Evolutionary conservation across 2,888 invertebrate species (phyloP), one percentile per base, ranked within the genome.

Genomic region (Heteropelma amictum): DNA sequence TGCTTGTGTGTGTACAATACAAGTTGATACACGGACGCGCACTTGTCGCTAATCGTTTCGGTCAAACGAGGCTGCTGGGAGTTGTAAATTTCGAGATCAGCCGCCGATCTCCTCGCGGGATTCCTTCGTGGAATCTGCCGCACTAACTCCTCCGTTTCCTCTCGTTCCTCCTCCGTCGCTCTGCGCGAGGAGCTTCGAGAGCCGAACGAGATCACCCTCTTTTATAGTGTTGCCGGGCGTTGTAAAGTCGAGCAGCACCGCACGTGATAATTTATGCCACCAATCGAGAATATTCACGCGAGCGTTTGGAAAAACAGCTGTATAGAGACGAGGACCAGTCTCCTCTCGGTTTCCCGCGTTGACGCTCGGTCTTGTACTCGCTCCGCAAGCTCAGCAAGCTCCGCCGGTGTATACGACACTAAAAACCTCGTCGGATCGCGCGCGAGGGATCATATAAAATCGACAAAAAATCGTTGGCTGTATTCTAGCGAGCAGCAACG

Each of bases 161-260:
- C 30, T 40, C 8, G 21, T 19, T 33, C 12, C 4, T 14, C 7
- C 45, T 30, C 45, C 6, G 26, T 28, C 4, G 23, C 23, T 56
- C 28, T 54, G n/a, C n/a, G n/a, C n/a, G n/a, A n/a, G n/a, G n/a
- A n/a, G n/a, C n/a, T n/a, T n/a, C n/a, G 8, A 38, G 58, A 38
- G 17, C 51, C 38, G 40, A 54, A 67, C n/a, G 67, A 56, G 70
- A 56, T 75, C 56, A 42, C 54, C 58, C 35, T 26, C 71, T 71
- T 79, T 79, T 79, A 77, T 79, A 76, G 77, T 73, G 76, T 71
- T 68, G n/a, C n/a, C n/a, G n/a, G n/a, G n/a, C 69, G 76, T 64
- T 79, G 79, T 79, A 78, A 79, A 79, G 69, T 79, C 79, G 75
- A 72, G 69, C 76, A 67, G 72, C 75, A 77, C 75, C 79, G 45